These are phyloP conservation scores for Cordylochernes scorpioides DNA, from an alignment of 2,888 invertebrate genomes.

Conservation along the genomic window DNA sequence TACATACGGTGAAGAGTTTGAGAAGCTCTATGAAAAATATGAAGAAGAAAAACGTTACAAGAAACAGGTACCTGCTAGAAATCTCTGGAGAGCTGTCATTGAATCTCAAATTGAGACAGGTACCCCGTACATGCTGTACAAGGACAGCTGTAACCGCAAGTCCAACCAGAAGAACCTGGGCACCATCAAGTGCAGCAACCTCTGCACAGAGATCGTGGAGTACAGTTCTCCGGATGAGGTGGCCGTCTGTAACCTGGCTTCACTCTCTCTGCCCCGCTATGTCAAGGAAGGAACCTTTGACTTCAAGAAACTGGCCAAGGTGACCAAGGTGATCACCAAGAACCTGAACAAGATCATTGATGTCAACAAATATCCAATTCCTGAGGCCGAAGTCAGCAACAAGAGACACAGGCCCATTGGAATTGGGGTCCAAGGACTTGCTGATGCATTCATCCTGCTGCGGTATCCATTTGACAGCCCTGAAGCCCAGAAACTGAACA, in stretches of 20 bases:
- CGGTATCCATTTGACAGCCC: conserved; percentile 71
- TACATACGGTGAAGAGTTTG: conserved; percentile 84
- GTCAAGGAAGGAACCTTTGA: conserved; percentile 42
- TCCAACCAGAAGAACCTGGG: conserved; percentile 94
- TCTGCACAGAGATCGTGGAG: conserved; percentile 92
- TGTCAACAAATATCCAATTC: conserved; percentile 60
- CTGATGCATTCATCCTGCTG: conserved; percentile 84
- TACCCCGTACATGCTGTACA: conserved; percentile 86
- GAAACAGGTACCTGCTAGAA: conserved; percentile 43
- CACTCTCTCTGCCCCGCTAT: conserved; percentile 82
- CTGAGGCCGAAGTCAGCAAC: conserved; percentile 40
- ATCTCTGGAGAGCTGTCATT: conserved; percentile 75
- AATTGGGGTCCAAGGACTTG: conserved; percentile 88
- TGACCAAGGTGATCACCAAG: conserved; percentile 57
- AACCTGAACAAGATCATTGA: conserved; percentile 94
- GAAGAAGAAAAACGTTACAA: conserved; percentile 45
- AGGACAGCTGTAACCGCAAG: conserved; percentile 85
- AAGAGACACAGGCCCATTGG: conserved; percentile 39
- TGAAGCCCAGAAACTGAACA: conserved; percentile 57
- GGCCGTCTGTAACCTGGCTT: conserved; percentile 91
- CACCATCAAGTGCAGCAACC: conserved; percentile 87
- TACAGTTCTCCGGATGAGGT: conserved; percentile 32
- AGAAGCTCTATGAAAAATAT: conserved; percentile 58
- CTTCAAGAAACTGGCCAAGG: conserved; percentile 54
- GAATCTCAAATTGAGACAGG: conserved; percentile 91